Conservation (phyloP, 2,888 invertebrate genomes). For the Mamestra brassicae region DNA sequence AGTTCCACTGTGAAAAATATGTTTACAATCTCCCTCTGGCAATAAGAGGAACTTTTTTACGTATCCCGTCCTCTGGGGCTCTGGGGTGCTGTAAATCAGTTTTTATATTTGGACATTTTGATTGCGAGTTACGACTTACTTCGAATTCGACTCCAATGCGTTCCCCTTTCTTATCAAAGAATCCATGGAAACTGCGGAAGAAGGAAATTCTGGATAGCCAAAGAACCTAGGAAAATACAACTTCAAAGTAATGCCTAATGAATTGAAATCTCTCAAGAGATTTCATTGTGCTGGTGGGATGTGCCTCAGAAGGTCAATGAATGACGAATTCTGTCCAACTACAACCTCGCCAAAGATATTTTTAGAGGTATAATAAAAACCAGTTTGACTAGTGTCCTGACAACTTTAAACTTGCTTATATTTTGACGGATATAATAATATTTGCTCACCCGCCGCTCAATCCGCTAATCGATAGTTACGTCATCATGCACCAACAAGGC, state of each 20-base stretch:
- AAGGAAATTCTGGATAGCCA: neutral
- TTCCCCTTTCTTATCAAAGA: slow-evolving; percentile 36
- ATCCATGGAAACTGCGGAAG: slow-evolving; percentile 5
- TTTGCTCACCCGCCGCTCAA: slow-evolving; percentile 14
- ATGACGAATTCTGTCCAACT: slow-evolving; percentile 19
- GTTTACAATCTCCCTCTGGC: slow-evolving; percentile 17
- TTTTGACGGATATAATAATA: slow-evolving; percentile 31
- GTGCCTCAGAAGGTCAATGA: slow-evolving; percentile 10
- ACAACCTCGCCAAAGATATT: neutral
- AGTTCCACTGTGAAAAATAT: slow-evolving; percentile 27
- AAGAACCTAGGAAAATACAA: neutral
- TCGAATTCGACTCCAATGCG: slow-evolving; percentile 12
- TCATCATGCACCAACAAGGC: slow-evolving; percentile 48
- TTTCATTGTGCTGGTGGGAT: neutral
- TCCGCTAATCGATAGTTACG: slow-evolving; percentile 30
- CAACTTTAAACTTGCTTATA: slow-evolving; percentile 21
- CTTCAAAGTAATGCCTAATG: slow-evolving; percentile 11
- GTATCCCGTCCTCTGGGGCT: slow-evolving; percentile 20
- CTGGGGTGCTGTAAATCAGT: slow-evolving; percentile 45
- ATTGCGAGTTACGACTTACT: slow-evolving; percentile 45
- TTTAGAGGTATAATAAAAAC: slow-evolving; percentile 24
- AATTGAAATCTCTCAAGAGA: neutral
- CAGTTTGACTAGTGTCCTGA: slow-evolving; percentile 24
- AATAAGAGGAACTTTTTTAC: slow-evolving; percentile 27
- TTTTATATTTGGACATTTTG: slow-evolving; percentile 60